Evolutionary conservation across 2,888 invertebrate genomes (phyloP).

Genomic region (Acholoe squamosa): DNA sequence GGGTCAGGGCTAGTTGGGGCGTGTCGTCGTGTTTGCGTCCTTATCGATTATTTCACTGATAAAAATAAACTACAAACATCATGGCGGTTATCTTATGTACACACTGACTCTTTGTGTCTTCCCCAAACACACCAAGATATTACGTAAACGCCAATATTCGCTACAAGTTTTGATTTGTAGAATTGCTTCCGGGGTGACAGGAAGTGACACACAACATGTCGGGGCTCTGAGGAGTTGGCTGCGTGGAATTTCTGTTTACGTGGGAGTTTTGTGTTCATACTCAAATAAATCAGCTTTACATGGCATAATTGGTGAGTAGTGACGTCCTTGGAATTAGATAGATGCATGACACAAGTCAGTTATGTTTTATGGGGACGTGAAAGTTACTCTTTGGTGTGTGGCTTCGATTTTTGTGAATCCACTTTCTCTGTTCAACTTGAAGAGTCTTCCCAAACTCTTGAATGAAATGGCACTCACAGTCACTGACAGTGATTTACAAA

Average conservation of each 20-base stretch:
- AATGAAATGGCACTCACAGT: neutral
- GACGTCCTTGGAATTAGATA: neutral
- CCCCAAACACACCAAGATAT: no score
- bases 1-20: conserved; percentile 5
- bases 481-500: neutral
- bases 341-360: neutral
- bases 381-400: neutral
- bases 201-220: conserved; percentile 47
- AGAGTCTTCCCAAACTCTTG: no score
- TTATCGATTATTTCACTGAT: no score
- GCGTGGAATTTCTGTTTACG: conserved; percentile 49
- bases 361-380: no score
- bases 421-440: no score
- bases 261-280: neutral
- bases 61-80: no score
- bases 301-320: conserved; percentile 14
- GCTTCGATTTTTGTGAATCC: no score
- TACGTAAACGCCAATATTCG: no score
- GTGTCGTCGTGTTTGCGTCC: neutral
- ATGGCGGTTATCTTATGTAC: no score
- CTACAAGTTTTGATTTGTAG: neutral
- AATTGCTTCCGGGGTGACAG: conserved; percentile 35
- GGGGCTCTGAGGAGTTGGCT: conserved; percentile 32
- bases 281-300: neutral
- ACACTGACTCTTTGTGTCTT: no score